Percentiles rank a stretch among this genome's conserved stretches.
These are phyloP conservation scores for Pseudopipra pipra DNA, from an alignment of 2,113 vertebrate genomes.

Conservation along the genomic window DNA sequence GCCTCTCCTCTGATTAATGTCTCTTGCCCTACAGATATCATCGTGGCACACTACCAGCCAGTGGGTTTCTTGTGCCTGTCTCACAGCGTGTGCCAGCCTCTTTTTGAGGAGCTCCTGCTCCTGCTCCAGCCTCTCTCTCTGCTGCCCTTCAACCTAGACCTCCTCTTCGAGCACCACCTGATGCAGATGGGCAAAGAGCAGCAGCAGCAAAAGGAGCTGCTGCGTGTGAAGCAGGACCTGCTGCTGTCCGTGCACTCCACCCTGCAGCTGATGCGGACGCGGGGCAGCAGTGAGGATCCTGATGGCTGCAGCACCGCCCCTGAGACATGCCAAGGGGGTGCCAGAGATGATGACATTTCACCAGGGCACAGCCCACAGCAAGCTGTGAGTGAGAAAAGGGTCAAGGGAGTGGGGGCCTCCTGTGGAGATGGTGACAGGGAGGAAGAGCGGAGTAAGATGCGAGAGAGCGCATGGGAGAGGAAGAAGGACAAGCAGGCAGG, in stretches of 20 bases:
- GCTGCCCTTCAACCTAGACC: conserved; percentile 92
- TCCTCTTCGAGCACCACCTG: conserved; percentile 90
- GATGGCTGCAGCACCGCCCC: not conserved
- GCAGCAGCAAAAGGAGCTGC: conserved; percentile 88
- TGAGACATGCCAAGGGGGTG: not conserved
- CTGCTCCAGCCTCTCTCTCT: conserved; percentile 93
- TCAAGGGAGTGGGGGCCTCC: conserved; percentile 73
- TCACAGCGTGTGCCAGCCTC: conserved; percentile 83
- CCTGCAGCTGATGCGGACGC: conserved; percentile 88
- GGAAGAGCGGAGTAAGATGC: conserved; percentile 21
- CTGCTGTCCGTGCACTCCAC: conserved; percentile 88
- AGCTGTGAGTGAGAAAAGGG: conserved; percentile 24
- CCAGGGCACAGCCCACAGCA: not conserved
- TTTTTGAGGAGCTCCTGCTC: conserved; percentile 92
- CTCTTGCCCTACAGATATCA: conserved; percentile 79
- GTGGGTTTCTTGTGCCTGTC: conserved; percentile 91
- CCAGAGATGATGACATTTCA: conserved; percentile 11
- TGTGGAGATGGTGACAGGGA: conserved; percentile 57
- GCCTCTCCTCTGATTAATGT: not conserved
- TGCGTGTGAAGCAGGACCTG: conserved; percentile 84
- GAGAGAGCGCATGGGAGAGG: conserved; percentile 35
- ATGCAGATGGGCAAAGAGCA: conserved; percentile 89
- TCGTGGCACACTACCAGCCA: conserved; percentile 87
- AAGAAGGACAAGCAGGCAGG: conserved; percentile 82
- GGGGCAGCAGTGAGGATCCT: conserved; percentile 46